Percentiles rank a stretch among this genome's conserved stretches.
Conservation (phyloP, 2,113 vertebrate species). For the Gobius niger region DNA sequence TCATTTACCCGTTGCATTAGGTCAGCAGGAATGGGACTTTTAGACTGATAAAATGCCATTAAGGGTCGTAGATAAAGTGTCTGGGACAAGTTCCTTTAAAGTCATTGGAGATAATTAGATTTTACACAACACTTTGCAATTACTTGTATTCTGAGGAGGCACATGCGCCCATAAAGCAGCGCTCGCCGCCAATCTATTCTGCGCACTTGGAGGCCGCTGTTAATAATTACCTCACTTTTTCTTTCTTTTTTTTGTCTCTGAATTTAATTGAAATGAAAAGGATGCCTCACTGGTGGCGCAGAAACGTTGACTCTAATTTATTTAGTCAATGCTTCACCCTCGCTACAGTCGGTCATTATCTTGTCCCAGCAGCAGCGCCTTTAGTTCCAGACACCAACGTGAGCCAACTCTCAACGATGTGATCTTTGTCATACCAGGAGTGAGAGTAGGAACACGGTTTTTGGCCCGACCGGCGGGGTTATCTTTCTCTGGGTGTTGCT, state of each 20-base stretch:
- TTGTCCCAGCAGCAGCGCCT: constrained; percentile 58
- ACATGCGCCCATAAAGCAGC: constrained; percentile 47
- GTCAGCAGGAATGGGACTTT: constrained; percentile 34
- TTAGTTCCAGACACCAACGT: constrained; percentile 35
- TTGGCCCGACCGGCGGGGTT: constrained; percentile 4
- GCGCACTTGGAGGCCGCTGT: constrained; percentile 44
- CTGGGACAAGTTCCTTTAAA: constrained; percentile 40
- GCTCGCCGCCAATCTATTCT: constrained; percentile 49
- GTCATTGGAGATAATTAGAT: constrained; percentile 55
- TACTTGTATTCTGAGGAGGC: constrained; percentile 54
- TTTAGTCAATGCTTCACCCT: constrained; percentile 60
- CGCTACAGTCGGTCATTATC: constrained; percentile 64
- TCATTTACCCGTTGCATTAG: constrained; percentile 14
- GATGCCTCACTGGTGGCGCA: constrained; percentile 45
- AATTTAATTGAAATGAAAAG: constrained; percentile 72
- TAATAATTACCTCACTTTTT: constrained; percentile 57
- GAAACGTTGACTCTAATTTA: constrained; percentile 68
- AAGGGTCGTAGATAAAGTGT: constrained; percentile 34
- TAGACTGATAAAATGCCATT: constrained; percentile 40
- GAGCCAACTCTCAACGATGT: constrained; percentile 50
- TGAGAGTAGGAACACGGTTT: constrained; percentile 20
- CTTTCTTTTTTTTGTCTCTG: constrained; percentile 38
- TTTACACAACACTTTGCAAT: constrained; percentile 59
- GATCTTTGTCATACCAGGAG: constrained; percentile 21
- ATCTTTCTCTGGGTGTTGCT: not conserved